A percentile compares a stretch with the other conserved stretches of the same genome.
Evolutionary conservation across 92 coral and sea anemone species (phyloP).

Genomic region (Diadumene lineata): DNA sequence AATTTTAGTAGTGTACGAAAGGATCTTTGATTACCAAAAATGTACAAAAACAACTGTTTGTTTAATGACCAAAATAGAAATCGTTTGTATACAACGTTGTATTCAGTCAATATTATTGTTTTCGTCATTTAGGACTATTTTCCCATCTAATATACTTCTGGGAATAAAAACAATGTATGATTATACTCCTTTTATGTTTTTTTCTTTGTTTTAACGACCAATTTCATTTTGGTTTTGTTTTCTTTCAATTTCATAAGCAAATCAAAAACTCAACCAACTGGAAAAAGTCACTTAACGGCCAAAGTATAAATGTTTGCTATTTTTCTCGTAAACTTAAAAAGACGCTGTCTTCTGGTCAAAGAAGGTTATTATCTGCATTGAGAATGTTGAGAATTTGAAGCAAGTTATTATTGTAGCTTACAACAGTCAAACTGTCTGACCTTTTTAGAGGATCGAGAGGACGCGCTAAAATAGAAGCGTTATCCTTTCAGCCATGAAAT

Average conservation of each 20-base stretch:
- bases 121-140: neutral
- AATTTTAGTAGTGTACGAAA: neutral
- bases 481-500: slow-evolving; percentile 1
- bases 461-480: neutral
- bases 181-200: neutral
- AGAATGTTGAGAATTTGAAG: neutral
- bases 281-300: neutral
- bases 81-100: no score
- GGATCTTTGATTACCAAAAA: neutral
- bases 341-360: neutral
- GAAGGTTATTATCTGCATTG: neutral
- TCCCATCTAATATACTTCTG: no score
- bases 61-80: neutral
- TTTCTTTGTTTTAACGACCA: no score
- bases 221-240: no score
- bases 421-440: neutral
- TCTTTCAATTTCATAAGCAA: neutral
- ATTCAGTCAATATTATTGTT: no score
- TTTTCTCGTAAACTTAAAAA: neutral
- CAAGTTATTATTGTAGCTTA: neutral
- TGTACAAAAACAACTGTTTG: neutral
- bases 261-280: neutral
- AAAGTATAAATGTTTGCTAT: neutral
- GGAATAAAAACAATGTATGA: no score
- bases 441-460: neutral